A percentile compares a stretch with the other conserved stretches of the same genome.
phyloP scores from a whole-genome alignment of 2,888 invertebrate genomes.

The Drosophila stalkeri region DNA sequence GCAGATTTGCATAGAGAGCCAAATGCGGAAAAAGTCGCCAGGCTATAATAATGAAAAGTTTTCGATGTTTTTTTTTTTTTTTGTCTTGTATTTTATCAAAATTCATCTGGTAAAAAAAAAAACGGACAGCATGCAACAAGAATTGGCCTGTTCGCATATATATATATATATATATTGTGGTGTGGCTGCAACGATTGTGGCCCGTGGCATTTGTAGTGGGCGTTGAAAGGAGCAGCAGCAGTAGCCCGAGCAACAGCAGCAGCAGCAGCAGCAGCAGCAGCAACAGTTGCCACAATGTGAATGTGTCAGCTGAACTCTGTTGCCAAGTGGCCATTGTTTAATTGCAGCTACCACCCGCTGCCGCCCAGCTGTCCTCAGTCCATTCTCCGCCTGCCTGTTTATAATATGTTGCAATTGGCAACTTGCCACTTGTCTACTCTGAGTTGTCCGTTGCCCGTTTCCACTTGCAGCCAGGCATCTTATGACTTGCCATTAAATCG shows the following conservation, averaged over 20 bases:
- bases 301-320: conserved; percentile 67
- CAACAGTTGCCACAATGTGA: conserved; percentile 64
- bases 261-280: conserved; percentile 40
- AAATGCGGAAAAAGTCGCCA: conserved; percentile 64
- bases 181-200: conserved; percentile 35
- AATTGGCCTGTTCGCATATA: conserved; percentile 52
- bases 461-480: conserved; percentile 39
- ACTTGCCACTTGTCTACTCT: conserved; percentile 22
- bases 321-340: conserved; percentile 60
- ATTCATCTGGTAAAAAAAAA: conserved; percentile 44
- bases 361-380: conserved; percentile 20
- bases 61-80: conserved; percentile 13
- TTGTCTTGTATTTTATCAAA: conserved; percentile 50
- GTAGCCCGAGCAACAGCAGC: conserved; percentile 32
- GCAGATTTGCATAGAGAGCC: conserved; percentile 53
- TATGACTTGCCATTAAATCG: conserved; percentile 55
- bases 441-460: conserved; percentile 16
- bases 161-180: conserved; percentile 51
- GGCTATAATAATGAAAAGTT: conserved; percentile 64
- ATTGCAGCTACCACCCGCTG: conserved; percentile 43
- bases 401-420: conserved; percentile 36
- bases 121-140: conserved; percentile 28
- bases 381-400: background rate
- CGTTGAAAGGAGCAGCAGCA: conserved; percentile 70
- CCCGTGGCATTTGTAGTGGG: conserved; percentile 65